Evolutionary conservation across 2,797 vertebrate species (phyloP), one percentile per base, ranked within the genome.

Genomic region (Micropoecilia bifurca): DNA sequence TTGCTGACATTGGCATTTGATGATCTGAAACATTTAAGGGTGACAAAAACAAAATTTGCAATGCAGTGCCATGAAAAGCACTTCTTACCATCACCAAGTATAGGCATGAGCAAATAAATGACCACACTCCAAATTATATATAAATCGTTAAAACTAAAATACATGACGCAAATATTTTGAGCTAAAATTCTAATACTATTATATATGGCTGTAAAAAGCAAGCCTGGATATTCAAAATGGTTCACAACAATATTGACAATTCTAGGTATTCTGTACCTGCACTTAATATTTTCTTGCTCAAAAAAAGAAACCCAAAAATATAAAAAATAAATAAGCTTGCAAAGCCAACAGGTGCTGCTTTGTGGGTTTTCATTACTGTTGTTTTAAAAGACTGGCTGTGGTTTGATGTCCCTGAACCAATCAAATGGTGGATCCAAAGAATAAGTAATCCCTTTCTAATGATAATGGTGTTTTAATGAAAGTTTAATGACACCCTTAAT

Each of bases 391-490:
- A 90, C 89, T 92, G 89, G 91, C 91, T 91, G 83, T 92, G 85
- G 89, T 41, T 92, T 91, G 90, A 95, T 93, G 90, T 92, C 90
- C 83, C 86, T 88, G 80, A 90, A 79, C 91, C 84, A 78, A 88
- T 88, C 82, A 85, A 87, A 83, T 81, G 83, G 72, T 76, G 78
- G 83, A 90, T 90, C 90, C 83, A 86, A 88, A 92, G 90, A 94
- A 91, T 80, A 87, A 89, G 85, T 91, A 92, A 94, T 93, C 88
- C 83, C 89, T 76, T 73, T 91, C 89, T 95, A 95, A 95, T 94
- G 94, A 95, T 95, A 90, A 95, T 96, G 91, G 82, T 69, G 81
- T 93, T 95, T 95, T 95, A 95, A 96, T 95, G 94, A 93, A 85
- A 87, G 89, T 87, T 90, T 95, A 94, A 95, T 93, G 94, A 88